Evolutionary conservation across 2,113 vertebrate species (phyloP).

Genomic region (Rhadina sibilatrix): DNA sequence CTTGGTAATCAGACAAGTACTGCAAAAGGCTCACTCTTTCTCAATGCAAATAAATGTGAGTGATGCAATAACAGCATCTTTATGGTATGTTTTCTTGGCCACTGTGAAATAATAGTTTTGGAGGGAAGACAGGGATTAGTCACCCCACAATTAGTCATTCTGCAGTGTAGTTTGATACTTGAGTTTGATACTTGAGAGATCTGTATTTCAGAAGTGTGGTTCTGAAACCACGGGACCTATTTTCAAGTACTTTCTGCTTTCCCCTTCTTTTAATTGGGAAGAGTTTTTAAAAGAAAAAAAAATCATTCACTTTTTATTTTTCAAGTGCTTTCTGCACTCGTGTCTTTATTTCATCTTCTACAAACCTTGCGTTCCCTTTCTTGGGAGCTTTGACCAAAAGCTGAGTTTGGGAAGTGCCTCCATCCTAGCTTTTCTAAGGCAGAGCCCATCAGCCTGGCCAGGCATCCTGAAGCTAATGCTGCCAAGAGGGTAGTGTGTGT

Average conservation of each 20-base stretch:
- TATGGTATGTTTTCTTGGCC: constrained; percentile 48
- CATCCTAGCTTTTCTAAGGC: neutral
- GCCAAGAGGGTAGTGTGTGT: neutral
- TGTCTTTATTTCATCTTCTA: neutral
- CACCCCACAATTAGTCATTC: constrained; percentile 58
- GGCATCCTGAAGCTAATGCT: neutral
- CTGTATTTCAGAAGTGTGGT: constrained; percentile 31
- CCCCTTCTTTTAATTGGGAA: neutral
- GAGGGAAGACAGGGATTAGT: constrained; percentile 46
- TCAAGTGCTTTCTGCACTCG: neutral
- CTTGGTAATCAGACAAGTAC: neutral
- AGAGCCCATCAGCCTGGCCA: neutral
- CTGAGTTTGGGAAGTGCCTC: neutral
- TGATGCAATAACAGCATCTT: constrained; percentile 45
- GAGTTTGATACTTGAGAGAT: constrained; percentile 21
- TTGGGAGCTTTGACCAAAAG: neutral
- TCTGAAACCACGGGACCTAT: neutral
- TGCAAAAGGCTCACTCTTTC: neutral
- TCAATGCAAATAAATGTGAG: constrained; percentile 1
- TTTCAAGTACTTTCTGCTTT: constrained; percentile 28
- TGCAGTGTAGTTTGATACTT: constrained; percentile 7
- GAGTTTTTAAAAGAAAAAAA: neutral
- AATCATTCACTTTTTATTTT: neutral
- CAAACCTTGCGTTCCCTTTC: neutral
- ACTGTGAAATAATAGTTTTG: constrained; percentile 38